Evolutionary conservation across 2,888 invertebrate species (phyloP).

Genomic region (Palloptera scutellata): DNA sequence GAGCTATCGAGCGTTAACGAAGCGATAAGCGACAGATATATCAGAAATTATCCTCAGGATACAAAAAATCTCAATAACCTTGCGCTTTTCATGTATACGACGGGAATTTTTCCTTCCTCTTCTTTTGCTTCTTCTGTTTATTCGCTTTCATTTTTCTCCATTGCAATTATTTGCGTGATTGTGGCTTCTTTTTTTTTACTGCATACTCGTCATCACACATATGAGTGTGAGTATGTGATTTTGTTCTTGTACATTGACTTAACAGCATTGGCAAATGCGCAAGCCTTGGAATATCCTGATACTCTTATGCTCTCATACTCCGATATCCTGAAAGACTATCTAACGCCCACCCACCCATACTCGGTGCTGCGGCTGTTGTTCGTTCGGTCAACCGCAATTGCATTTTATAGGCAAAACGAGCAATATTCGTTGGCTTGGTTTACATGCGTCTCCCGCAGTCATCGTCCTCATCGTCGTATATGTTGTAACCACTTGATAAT

Average conservation of each 20-base stretch:
- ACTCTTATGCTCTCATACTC: neutral
- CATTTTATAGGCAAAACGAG: conserved; percentile 20
- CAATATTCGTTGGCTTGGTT: neutral
- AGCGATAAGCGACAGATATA: conserved; percentile 31
- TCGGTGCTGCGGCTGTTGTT: conserved; percentile 9
- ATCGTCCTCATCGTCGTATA: neutral
- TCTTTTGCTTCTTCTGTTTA: too few relatives aligned
- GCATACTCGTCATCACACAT: neutral
- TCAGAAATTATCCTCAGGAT: neutral
- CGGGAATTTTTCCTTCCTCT: conserved; percentile 42
- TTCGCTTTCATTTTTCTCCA: too few relatives aligned
- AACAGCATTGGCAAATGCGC: conserved; percentile 47
- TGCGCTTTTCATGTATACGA: conserved; percentile 34
- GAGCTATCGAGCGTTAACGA: conserved; percentile 7
- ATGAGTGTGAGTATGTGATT: conserved; percentile 7
- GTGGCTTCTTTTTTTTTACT: conserved; percentile 44
- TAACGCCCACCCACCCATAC: neutral
- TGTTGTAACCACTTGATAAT: conserved; percentile 15
- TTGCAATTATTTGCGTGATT: conserved; percentile 50
- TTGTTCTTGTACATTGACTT: conserved; percentile 13
- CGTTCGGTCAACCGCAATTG: conserved; percentile 44
- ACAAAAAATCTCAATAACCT: neutral
- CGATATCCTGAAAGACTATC: neutral
- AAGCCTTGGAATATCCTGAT: conserved; percentile 47
- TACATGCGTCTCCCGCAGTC: neutral